phyloP scores from a whole-genome alignment of 1,140 invertebrate species.

The Drosophila seguyi region DNA sequence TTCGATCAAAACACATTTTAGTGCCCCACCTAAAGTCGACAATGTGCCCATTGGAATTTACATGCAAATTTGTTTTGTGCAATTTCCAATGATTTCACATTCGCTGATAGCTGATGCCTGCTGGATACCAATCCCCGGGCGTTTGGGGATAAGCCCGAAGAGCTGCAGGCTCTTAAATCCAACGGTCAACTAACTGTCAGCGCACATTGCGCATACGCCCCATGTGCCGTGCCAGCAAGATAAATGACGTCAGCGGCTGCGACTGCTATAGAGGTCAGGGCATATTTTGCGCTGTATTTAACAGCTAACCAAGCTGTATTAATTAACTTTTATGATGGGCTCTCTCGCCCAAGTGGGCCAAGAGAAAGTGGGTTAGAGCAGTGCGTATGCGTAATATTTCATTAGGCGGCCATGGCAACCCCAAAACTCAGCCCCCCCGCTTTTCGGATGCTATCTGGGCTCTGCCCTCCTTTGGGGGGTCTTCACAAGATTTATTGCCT shows the following conservation, averaged over 20 bases:
- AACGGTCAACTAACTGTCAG: conserved; percentile 57
- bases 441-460: conserved; percentile 47
- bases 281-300: conserved; percentile 77
- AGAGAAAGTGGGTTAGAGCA: conserved; percentile 28
- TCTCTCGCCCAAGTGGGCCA: conserved; percentile 12
- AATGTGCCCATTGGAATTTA: conserved; percentile 74
- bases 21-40: conserved; percentile 43
- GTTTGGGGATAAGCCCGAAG: not conserved
- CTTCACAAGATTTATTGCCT: conserved; percentile 75
- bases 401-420: conserved; percentile 63
- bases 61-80: conserved; percentile 74
- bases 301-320: conserved; percentile 76
- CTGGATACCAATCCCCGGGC: conserved; percentile 28
- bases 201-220: conserved; percentile 61
- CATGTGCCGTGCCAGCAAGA: conserved; percentile 31
- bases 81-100: conserved; percentile 55
- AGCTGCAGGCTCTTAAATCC: conserved; percentile 23
- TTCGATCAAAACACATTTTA: conserved; percentile 5
- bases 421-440: conserved; percentile 3
- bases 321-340: conserved; percentile 79
- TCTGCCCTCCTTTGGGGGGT: conserved; percentile 61
- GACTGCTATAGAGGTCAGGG: conserved; percentile 19
- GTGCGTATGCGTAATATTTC: conserved; percentile 77
- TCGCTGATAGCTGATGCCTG: conserved; percentile 59
- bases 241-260: conserved; percentile 53